These are phyloP conservation scores for Conopomorpha cramerella DNA, from an alignment of 1,140 invertebrate genomes.

Conservation along the genomic window DNA sequence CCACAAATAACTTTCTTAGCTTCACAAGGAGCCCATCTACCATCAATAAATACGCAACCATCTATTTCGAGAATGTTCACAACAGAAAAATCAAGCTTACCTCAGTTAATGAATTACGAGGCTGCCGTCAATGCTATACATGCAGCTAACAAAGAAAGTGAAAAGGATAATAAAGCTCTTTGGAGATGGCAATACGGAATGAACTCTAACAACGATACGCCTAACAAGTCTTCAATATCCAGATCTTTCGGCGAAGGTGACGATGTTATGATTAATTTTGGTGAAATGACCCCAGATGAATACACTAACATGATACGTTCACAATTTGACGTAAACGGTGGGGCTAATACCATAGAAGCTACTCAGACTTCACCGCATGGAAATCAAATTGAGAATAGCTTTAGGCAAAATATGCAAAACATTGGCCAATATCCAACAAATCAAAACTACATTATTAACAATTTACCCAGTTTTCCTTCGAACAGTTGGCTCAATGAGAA, in stretches of 20 bases:
- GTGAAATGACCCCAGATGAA: constrained; percentile 41
- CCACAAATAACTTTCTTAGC: constrained; percentile 52
- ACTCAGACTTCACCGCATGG: too few relatives aligned
- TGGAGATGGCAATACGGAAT: constrained; percentile 49
- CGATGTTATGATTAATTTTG: constrained; percentile 46
- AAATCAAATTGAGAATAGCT: too few relatives aligned
- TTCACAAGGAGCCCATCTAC: constrained; percentile 44
- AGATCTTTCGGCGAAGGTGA: constrained; percentile 37
- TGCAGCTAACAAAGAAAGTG: constrained; percentile 25
- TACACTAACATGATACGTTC: constrained; percentile 35
- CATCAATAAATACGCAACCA: constrained; percentile 22
- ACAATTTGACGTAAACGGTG: constrained; percentile 15
- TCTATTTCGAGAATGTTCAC: constrained; percentile 19
- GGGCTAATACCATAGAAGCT: too few relatives aligned
- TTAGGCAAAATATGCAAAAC: too few relatives aligned
- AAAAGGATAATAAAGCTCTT: constrained; percentile 31
- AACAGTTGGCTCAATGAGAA: too few relatives aligned
- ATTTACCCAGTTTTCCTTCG: too few relatives aligned
- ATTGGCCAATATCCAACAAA: too few relatives aligned
- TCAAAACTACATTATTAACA: too few relatives aligned
- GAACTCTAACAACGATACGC: constrained; percentile 19
- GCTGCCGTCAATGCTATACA: too few relatives aligned
- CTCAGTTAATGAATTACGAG: constrained; percentile 46
- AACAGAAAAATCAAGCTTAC: constrained; percentile 28
- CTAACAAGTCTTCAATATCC: constrained; percentile 45